These are phyloP conservation scores for Aegypius monachus DNA, from an alignment of 2,113 vertebrate genomes.

Conservation along the genomic window DNA sequence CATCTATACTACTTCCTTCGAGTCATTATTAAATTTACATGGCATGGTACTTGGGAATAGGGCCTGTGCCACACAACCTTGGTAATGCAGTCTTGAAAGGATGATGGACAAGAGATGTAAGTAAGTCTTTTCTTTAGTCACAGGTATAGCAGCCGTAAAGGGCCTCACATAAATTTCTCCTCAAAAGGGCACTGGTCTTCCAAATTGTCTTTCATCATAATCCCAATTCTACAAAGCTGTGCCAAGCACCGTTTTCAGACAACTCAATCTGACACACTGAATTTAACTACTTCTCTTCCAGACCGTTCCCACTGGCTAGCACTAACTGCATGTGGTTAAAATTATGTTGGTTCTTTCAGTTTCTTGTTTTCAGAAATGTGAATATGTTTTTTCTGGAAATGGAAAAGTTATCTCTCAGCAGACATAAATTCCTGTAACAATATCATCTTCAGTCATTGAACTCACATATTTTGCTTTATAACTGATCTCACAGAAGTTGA, in stretches of 20 bases:
- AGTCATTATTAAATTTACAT: neutral
- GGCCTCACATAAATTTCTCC: neutral
- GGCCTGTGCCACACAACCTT: neutral
- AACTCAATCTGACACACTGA: neutral
- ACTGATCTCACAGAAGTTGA: neutral
- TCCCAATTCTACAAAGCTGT: neutral
- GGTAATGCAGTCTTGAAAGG: neutral
- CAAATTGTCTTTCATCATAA: neutral
- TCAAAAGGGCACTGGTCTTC: neutral
- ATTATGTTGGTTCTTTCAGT: neutral
- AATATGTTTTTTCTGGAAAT: neutral
- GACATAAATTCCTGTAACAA: neutral
- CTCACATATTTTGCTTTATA: neutral
- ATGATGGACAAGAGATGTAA: neutral
- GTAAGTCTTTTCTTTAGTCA: neutral
- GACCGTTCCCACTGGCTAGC: neutral
- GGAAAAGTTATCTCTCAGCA: neutral
- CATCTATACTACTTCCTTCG: neutral
- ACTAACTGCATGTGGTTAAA: neutral
- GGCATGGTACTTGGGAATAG: neutral
- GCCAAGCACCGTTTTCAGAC: neutral
- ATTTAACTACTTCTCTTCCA: neutral
- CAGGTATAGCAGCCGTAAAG: rapidly evolving
- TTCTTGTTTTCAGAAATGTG: neutral
- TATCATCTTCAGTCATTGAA: neutral